Evolutionary conservation across 37 sponge, comb jelly and placozoan species (phyloP), one percentile per base, ranked within the genome.

Genomic region (Chondrilla cf. caribensis): DNA sequence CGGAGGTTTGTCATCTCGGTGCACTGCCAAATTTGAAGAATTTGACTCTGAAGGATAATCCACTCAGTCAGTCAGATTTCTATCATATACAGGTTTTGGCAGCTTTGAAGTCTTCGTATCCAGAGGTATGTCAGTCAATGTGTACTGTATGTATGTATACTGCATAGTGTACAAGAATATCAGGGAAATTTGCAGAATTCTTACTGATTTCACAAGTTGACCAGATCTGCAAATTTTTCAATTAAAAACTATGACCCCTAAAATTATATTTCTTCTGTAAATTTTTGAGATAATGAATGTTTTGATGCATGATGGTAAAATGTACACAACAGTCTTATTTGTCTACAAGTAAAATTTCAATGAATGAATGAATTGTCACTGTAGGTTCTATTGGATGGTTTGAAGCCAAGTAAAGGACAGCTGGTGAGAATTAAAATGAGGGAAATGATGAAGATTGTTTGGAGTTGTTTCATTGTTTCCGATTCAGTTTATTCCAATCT

Each of bases 1-100:
- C 60, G 17, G 88, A 92, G 62, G 64, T 92, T 55, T 36, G 81
- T 22, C 41, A 79, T 57, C 84, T 92, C 19, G 38, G 80, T 17
- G 25, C 26, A 2, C 80, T 92, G 37, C 86, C 86, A 19, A 58
- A 64, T 33, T 77, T 92, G 58, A 82, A 82, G 77, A 42, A 88
- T 8, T 80, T 92, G 7, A 29, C 59, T 29, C 86, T 92, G 38
- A 83, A 88, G 72, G 88, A 88, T 24, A 92, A 92, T 54, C 84
- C 88, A 36, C 19, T 92, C 64, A 43, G 71, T 35, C 58, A 78
- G 40, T 83, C 86, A 18, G 64, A 78, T 15, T 79, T 78, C 29
- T 92, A 92, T 79, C 64, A 86, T 22, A 41, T 66, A 2, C 66
- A 85, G 42, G 84, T 92, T 24, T 79, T 92, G 44, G 83, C 79